A percentile compares a stretch with the other conserved stretches of the same genome.
These are phyloP conservation scores for Protosalanx chinensis DNA, from an alignment of 2,797 vertebrate genomes.

Conservation along the genomic window DNA sequence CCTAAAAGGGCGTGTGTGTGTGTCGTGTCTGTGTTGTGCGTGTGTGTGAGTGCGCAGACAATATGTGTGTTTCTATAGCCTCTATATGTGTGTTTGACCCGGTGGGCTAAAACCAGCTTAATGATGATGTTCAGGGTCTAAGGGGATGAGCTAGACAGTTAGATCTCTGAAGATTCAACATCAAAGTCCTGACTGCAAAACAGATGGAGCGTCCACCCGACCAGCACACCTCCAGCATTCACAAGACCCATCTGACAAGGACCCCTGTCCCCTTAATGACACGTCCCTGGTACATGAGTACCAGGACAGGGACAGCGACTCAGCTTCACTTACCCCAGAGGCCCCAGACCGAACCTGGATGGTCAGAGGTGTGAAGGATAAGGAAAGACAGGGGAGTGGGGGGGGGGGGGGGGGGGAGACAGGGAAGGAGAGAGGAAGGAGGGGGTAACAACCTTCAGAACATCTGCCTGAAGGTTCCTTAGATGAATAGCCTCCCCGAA, in stretches of 20 bases:
- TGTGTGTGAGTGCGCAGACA: neutral
- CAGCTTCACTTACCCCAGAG: neutral
- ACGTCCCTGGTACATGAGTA: no score
- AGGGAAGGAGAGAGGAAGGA: slow-evolving; percentile 42
- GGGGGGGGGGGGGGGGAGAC: slow-evolving; percentile 29
- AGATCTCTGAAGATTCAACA: neutral
- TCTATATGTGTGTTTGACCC: neutral
- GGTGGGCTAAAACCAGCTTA: neutral
- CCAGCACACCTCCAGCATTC: no score
- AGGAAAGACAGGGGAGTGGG: neutral
- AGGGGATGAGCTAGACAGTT: neutral
- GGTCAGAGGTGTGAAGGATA: neutral
- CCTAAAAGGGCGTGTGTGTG: slow-evolving; percentile 35
- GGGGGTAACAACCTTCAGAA: slow-evolving; percentile 24
- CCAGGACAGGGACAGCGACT: no score
- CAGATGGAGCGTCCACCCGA: no score
- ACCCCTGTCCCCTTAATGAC: no score
- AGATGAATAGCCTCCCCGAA: slow-evolving; percentile 23
- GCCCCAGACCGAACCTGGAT: neutral
- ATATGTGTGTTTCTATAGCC: no score
- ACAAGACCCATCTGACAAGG: no score
- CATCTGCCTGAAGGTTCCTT: slow-evolving; percentile 45
- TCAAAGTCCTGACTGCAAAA: no score
- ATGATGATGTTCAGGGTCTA: neutral
- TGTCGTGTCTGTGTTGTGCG: slow-evolving; percentile 1